Percentiles rank a stretch among this genome's conserved stretches.
Conservation (phyloP, 2,888 invertebrate species). For the Apocheima hispidaria region DNA sequence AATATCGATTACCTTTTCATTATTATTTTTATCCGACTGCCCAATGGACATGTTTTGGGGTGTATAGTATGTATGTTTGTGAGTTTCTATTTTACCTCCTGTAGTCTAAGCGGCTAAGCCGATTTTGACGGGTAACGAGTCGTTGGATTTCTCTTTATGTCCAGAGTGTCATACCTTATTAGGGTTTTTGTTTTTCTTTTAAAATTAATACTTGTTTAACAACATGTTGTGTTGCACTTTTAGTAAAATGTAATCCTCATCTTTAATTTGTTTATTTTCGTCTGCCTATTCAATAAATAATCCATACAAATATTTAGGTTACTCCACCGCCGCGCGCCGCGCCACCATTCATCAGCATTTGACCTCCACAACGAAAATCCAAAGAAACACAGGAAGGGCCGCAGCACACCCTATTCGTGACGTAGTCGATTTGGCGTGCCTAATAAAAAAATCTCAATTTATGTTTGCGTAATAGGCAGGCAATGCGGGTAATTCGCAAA, state of each 20-base stretch:
- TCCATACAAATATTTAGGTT: conserved; percentile 1
- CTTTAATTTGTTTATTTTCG: background rate
- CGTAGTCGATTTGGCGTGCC: conserved; percentile 70
- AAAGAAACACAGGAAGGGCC: conserved; percentile 27
- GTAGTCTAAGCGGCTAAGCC: too few species aligned
- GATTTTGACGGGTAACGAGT: too few species aligned
- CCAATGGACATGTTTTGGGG: too few species aligned
- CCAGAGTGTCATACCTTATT: too few species aligned
- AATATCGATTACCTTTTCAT: too few species aligned
- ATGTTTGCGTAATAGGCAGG: conserved; percentile 69
- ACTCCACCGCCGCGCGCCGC: too few species aligned
- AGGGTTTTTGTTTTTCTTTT: too few species aligned
- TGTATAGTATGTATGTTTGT: too few species aligned
- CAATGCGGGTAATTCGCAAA: conserved; percentile 70
- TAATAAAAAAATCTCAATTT: conserved; percentile 73
- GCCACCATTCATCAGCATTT: conserved; percentile 18
- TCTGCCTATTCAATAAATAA: conserved; percentile 1
- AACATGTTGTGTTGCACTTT: background rate
- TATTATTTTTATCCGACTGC: too few species aligned
- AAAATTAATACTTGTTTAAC: too few species aligned
- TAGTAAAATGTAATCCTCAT: background rate
- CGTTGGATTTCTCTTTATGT: too few species aligned
- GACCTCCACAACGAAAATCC: conserved; percentile 11
- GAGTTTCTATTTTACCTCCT: too few species aligned
- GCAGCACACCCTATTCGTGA: conserved; percentile 65